Conservation (phyloP, 2,888 invertebrate species). For the Tiliacea citrago region DNA sequence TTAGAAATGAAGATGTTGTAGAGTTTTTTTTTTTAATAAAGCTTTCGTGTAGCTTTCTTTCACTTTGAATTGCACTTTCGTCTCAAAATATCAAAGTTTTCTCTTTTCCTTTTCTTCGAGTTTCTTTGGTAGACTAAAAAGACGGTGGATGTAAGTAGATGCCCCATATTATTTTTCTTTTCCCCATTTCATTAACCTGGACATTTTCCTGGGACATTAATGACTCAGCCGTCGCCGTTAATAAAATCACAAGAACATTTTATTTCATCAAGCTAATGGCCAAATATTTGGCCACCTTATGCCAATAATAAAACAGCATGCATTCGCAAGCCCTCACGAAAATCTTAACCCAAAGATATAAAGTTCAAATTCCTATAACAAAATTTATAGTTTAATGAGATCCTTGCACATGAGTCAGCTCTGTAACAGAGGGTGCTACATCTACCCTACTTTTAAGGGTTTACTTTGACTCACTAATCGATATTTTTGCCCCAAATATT, state of each 20-base stretch:
- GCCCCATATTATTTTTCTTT: not conserved
- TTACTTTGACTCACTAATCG: constrained; percentile 80
- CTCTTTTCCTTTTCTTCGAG: no score
- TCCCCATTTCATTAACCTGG: constrained; percentile 39
- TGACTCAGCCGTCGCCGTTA: constrained; percentile 44
- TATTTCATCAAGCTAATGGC: constrained; percentile 80
- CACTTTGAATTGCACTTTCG: no score
- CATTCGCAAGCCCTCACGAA: constrained; percentile 59
- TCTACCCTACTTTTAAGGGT: constrained; percentile 77
- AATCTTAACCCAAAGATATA: constrained; percentile 50
- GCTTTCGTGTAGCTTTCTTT: no score
- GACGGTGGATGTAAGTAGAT: not conserved
- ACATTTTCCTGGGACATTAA: constrained; percentile 30
- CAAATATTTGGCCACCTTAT: constrained; percentile 81
- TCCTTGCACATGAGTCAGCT: constrained; percentile 79
- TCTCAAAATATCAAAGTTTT: no score
- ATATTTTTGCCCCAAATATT: constrained; percentile 80
- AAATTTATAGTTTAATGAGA: constrained; percentile 51
- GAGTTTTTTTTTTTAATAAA: not conserved
- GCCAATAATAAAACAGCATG: constrained; percentile 70
- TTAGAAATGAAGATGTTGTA: not conserved
- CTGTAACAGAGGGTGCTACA: constrained; percentile 74
- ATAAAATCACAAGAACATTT: constrained; percentile 65
- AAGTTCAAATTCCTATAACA: constrained; percentile 60
- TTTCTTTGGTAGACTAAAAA: not conserved